These are phyloP conservation scores for Miniopterus natalensis DNA, from an alignment of 2,113 vertebrate species.

Conservation along the genomic window DNA sequence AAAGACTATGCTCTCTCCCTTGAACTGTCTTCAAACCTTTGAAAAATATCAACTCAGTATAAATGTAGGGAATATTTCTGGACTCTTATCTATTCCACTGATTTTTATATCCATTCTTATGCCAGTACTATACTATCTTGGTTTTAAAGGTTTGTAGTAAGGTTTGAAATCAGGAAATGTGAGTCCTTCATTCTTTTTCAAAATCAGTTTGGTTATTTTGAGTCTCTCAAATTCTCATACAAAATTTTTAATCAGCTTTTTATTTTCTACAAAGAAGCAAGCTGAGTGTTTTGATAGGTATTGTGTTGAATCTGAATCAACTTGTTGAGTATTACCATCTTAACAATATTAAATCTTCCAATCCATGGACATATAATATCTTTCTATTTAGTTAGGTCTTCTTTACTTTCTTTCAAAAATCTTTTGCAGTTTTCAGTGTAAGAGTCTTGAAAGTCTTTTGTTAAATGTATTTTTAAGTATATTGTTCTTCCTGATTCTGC, in stretches of 20 bases:
- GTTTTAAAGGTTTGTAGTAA: slow-evolving; percentile 6
- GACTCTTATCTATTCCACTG: neutral
- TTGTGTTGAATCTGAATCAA: neutral
- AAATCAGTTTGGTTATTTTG: neutral
- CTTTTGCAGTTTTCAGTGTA: neutral
- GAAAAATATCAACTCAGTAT: neutral
- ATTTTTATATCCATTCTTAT: neutral
- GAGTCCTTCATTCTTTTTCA: slow-evolving; percentile 15
- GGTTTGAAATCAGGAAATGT: slow-evolving; percentile 36
- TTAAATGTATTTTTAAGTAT: neutral
- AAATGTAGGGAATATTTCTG: neutral
- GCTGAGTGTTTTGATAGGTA: neutral
- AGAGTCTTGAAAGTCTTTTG: neutral
- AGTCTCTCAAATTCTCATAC: neutral
- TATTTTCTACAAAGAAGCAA: neutral
- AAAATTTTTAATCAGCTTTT: slow-evolving; percentile 12
- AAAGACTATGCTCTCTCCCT: neutral
- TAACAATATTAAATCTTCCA: slow-evolving; percentile 6
- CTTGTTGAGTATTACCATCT: neutral
- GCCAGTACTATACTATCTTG: neutral
- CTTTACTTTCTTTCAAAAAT: slow-evolving; percentile 18
- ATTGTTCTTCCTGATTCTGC: neutral
- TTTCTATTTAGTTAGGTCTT: neutral
- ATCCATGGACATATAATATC: neutral
- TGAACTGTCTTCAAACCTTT: slow-evolving; percentile 9